Evolutionary conservation across 2,113 vertebrate species (phyloP), one percentile per base, ranked within the genome.

Genomic region (Lutjanus erythropterus): DNA sequence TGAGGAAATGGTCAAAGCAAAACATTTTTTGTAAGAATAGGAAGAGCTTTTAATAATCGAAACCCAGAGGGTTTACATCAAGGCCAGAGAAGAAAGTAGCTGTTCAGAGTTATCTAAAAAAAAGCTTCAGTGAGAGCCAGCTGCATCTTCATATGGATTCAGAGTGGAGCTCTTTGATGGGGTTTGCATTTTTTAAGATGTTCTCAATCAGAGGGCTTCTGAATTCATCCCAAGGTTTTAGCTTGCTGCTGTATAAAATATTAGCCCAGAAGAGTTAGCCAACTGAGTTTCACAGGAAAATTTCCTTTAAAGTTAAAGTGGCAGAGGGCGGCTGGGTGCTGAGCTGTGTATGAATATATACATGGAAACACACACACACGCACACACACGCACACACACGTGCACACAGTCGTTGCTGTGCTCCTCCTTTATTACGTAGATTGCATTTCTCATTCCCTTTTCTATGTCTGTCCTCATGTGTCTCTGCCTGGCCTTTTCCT

Each of bases 111-210:
- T 25, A 29, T 39, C 14, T 3, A 4, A 47, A 50, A 7, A 58
- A 27, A 72, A 47, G 70, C 69, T 86, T 49, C 70, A 75, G 59
- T 42, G 61, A 53, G 59, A 71, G 69, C 73, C 77, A 61, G 78
- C 71, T 84, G 80, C 77, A 49, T 75, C 77, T 85, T 89, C 71
- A 68, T 84, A 66, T 81, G 78, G 74, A 79, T 80, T 80, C 73
- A 80, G 44, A 81, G 65, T 35, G 53, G 23, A 83, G 65, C 74
- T 86, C 91, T 94, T 94, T 94, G 91, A 94, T 88, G 91, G 90
- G 81, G 83, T 93, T 94, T 92, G 92, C 90, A 94, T 94, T 94
- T 94, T 94, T 91, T 88, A 93, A 90, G 71, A 87, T 77, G 64
- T 88, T 86, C 87, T 90, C 88, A 78, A 87, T 89, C 91, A 89